These are phyloP conservation scores for Pempheris klunzingeri DNA, from an alignment of 2,797 vertebrate species.

Conservation along the genomic window DNA sequence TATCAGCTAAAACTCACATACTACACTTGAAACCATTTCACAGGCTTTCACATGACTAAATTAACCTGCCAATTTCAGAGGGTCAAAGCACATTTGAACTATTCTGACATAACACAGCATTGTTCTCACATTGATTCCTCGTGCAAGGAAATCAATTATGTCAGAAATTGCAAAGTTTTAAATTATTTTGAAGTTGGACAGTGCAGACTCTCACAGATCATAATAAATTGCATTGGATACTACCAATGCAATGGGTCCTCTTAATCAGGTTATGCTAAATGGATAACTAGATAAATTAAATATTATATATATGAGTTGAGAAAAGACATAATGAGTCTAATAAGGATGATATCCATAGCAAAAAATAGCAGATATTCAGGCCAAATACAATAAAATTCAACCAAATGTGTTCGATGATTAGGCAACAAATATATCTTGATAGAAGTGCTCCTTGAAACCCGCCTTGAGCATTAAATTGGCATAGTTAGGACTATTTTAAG, in stretches of 20 bases:
- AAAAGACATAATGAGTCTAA: neutral
- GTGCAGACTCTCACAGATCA: neutral
- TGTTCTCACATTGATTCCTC: constrained; percentile 31
- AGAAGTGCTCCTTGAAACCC: constrained; percentile 31
- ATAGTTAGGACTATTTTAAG: constrained; percentile 45
- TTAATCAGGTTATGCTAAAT: neutral
- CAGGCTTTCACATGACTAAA: constrained; percentile 15
- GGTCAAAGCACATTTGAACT: constrained; percentile 17
- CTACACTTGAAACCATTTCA: constrained; percentile 43
- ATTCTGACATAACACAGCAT: constrained; percentile 12
- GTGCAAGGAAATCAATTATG: constrained; percentile 11
- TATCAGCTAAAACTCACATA: constrained; percentile 33
- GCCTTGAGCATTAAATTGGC: constrained; percentile 33
- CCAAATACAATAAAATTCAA: constrained; percentile 6
- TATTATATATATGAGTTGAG: neutral
- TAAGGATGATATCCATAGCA: neutral
- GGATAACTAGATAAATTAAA: neutral
- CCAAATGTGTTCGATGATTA: constrained; percentile 21
- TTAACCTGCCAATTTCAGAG: constrained; percentile 41
- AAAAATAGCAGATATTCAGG: neutral
- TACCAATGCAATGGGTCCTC: constrained; percentile 2
- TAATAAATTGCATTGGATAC: neutral
- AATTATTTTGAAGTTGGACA: constrained; percentile 15
- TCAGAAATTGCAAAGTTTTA: neutral
- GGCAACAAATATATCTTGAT: constrained; percentile 19